phyloP scores from a whole-genome alignment of 2,888 invertebrate genomes.

The Heliconius ismenius region DNA sequence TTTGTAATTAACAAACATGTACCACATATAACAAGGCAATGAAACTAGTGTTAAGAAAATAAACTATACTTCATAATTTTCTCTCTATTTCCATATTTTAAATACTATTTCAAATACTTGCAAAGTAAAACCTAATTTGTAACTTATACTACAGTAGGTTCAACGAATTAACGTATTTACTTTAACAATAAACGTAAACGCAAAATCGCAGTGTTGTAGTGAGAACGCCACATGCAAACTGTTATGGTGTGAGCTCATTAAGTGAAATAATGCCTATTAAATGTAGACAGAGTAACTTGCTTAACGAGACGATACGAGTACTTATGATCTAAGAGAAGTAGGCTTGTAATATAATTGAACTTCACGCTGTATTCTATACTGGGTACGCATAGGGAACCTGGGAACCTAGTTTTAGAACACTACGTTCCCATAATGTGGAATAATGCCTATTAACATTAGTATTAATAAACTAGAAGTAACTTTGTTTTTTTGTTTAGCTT shows the following conservation, averaged over 20 bases:
- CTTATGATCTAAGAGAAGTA: too few relatives aligned
- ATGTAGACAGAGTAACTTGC: constrained; percentile 1
- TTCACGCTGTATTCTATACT: too few relatives aligned
- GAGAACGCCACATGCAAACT: constrained; percentile 1
- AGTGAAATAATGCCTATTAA: constrained; percentile 15
- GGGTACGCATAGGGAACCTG: too few relatives aligned
- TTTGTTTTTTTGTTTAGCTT: too few relatives aligned
- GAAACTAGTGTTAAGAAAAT: too few relatives aligned
- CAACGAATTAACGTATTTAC: background rate
- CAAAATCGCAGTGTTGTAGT: background rate
- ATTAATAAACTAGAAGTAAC: too few relatives aligned
- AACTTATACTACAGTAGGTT: background rate
- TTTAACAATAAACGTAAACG: constrained; percentile 1
- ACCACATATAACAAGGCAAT: too few relatives aligned
- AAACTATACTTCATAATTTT: background rate
- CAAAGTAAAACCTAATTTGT: background rate
- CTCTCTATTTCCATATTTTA: background rate
- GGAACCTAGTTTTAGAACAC: too few relatives aligned
- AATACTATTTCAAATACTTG: background rate
- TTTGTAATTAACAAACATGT: too few relatives aligned
- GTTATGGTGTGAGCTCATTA: constrained; percentile 9
- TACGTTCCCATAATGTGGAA: too few relatives aligned
- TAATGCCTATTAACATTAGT: too few relatives aligned
- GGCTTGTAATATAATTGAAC: too few relatives aligned
- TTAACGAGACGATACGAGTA: constrained; percentile 3